Base-by-base conservation (phyloP, 2,113 vertebrate species). In the Macquaria australasica region DNA sequence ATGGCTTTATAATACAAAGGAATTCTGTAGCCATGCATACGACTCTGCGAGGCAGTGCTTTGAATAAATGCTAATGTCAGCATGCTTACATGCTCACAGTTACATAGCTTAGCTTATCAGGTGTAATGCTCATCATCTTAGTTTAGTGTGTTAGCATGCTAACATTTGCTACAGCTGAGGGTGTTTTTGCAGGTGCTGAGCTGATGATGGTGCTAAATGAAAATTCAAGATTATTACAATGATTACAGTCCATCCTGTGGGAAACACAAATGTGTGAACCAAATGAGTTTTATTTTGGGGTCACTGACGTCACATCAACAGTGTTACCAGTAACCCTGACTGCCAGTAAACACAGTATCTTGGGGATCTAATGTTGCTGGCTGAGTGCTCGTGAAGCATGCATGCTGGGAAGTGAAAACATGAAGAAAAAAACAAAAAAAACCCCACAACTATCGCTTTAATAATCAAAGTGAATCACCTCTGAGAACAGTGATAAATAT, bases 391-490 rank as follows among this genome's bases (percentile, higher is more conserved):
- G 53, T 67, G 16, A 51, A 28, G 41, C 41, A 50, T 41, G 18
- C n/a, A 70, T 43, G 53, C 50, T 0, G 6, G 21, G 15, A 51
- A 77, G 60, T 68, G 7, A n/a, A 68, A 73, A 53, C 51, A 51
- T n/a, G 8, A 68, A 58, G 58, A 58, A 64, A 41, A 63, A n/a
- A 63, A 34, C 1, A 34, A 34, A 3, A n/a, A n/a, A n/a, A n/a
- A n/a, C n/a, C n/a, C n/a, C 23, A 45, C 18, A 71, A n/a, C 18
- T 11, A 37, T n/a, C 2, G 1, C 50, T 79, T 74, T 55, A 48
- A 28, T 23, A 85, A 67, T 56, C 28, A 18, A 64, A 56, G 56
- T 43, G 69, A 79, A 73, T 58, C 64, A 53, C 12, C 21, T 63
- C 67, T 25, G 43, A 82, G 18, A 69, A 20, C 58, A 18, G 20